Evolutionary conservation across 30 jellyfish, hydroid and myxozoan species (phyloP), one percentile per base, ranked within the genome.

Genomic region (Aurelia coerulea): DNA sequence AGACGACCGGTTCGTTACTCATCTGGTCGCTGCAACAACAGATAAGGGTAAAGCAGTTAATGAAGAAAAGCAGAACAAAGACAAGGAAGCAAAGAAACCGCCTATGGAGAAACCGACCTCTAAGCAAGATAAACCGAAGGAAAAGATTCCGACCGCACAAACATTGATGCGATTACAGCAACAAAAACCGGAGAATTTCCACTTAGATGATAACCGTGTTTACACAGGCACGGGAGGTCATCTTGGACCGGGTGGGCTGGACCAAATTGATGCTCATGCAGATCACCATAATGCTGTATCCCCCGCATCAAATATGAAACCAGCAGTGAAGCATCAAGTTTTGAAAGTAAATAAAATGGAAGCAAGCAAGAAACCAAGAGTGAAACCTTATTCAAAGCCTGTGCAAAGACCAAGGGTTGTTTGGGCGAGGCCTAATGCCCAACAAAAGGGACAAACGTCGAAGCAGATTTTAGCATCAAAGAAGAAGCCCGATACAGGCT

Each of bases 1-100:
- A 17, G 97, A 89, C 42, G 97, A 89, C 64, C 83, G 97, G 56
- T 89, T 56, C 64, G 92, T 79, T 64, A 89, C 97, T 32, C 97
- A 89, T 80, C 79, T 89, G 10, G 92, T 89, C 12, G 85, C 85
- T 23, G 97, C 90, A 0, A 85, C 89, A 9, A 73, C 80, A 10
- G 54, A 53, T 11, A 89, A 72, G 5, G 92, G 86, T 33, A 85
- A 81, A 54, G 65, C 86, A 56, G 92, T 64, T n/a, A 74, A 83
- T 51, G 92, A 83, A 46, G 86, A 50, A 18, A 53, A 74, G 17
- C 15, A 51, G 9, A 39, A 72, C 14, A 68, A 70, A 50, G 14
- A 74, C 2, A 53, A 81, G 34, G 91, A 81, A 59, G 68, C 29
- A 31, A 83, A 72, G 74, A 83, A 83, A 42, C 92, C 92, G 70